A percentile compares a stretch with the other conserved stretches of the same genome.
These are phyloP conservation scores for Etia nguti DNA, from an alignment of 2,113 vertebrate species.

Conservation along the genomic window DNA sequence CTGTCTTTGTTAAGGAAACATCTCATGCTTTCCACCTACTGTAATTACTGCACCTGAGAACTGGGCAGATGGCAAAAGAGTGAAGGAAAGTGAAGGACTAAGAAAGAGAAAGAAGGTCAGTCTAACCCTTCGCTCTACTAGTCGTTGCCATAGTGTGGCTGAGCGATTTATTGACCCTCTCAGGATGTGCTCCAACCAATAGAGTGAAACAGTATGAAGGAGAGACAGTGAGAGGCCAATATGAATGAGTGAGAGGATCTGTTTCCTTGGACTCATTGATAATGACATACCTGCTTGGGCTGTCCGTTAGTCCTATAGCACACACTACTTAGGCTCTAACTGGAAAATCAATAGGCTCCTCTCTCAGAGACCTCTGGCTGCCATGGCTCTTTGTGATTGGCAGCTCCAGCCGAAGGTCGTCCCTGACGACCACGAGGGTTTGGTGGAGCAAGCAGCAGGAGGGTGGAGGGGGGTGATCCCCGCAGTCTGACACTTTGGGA, in stretches of 20 bases:
- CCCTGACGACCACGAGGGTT: constrained; percentile 80
- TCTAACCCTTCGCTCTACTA: constrained; percentile 45
- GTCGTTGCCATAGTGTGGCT: constrained; percentile 79
- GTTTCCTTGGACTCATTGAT: constrained; percentile 92
- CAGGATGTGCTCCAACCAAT: constrained; percentile 77
- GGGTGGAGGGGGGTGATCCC: constrained; percentile 75
- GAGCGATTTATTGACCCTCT: constrained; percentile 89
- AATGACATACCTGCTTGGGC: constrained; percentile 97
- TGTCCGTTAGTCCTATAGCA: constrained; percentile 92
- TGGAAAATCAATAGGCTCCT: constrained; percentile 98
- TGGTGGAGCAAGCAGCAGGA: constrained; percentile 75
- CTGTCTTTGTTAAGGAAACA: constrained; percentile 2
- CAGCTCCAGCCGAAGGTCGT: constrained; percentile 95
- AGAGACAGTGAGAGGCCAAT: constrained; percentile 61
- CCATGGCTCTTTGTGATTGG: constrained; percentile 91
- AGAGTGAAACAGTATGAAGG: constrained; percentile 13
- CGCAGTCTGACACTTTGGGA: constrained; percentile 63
- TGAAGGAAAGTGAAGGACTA: background rate
- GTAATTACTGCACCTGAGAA: constrained; percentile 36
- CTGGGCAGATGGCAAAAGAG: background rate
- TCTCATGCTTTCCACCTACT: constrained; percentile 37
- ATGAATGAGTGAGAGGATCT: constrained; percentile 82
- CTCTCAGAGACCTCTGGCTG: constrained; percentile 83
- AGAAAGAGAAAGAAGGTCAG: constrained; percentile 38
- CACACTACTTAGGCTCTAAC: constrained; percentile 97